Evolutionary conservation across 2,797 vertebrate species (phyloP).

Genomic region (Scarus forsteni): DNA sequence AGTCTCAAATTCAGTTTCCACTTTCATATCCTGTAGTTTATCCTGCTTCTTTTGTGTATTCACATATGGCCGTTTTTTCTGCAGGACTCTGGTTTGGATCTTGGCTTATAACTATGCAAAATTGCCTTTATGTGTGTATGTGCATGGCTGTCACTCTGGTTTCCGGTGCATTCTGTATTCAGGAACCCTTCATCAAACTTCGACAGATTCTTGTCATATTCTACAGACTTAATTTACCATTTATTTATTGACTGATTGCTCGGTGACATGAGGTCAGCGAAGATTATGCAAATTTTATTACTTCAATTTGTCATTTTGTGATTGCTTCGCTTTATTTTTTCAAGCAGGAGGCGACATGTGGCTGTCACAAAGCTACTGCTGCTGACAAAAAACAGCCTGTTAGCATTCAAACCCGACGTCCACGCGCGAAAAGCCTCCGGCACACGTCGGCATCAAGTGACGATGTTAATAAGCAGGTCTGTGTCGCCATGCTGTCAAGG

Average conservation of each 20-base stretch:
- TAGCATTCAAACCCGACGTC: constrained; percentile 28
- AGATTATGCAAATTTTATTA: constrained; percentile 33
- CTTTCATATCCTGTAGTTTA: no score
- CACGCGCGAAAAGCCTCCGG: constrained; percentile 46
- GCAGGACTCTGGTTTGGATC: constrained; percentile 36
- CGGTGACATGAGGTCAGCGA: not conserved
- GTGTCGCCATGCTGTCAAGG: constrained; percentile 32
- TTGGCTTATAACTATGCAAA: constrained; percentile 67
- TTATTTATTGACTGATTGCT: constrained; percentile 48
- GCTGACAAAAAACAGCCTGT: constrained; percentile 35
- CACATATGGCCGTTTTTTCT: not conserved
- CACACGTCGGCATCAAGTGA: constrained; percentile 56
- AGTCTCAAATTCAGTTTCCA: no score
- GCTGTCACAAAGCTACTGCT: constrained; percentile 3
- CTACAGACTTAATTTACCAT: constrained; percentile 28
- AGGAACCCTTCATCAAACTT: not conserved
- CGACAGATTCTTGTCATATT: constrained; percentile 22
- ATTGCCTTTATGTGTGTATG: constrained; percentile 37
- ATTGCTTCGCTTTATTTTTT: not conserved
- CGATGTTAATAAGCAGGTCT: constrained; percentile 54
- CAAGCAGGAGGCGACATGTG: not conserved
- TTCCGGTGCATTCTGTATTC: constrained; percentile 1
- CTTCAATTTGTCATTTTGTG: constrained; percentile 15
- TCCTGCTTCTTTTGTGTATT: not conserved
- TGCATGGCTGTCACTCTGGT: constrained; percentile 2